Conservation (phyloP, 2,113 vertebrate genomes). For the Sturnus vulgaris region DNA sequence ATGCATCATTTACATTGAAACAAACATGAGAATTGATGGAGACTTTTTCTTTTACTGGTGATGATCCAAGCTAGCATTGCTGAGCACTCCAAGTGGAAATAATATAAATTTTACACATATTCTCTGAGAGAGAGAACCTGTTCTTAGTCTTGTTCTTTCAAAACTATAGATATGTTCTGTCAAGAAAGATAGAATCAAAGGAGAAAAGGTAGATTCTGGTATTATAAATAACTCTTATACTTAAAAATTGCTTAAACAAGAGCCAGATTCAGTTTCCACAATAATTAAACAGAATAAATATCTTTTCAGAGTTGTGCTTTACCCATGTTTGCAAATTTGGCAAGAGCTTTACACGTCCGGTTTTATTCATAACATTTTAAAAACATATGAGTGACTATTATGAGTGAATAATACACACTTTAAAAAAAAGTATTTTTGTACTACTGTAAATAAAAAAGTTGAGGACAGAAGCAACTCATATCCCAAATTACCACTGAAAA, state of each 20-base stretch:
- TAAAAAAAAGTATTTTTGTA: background rate
- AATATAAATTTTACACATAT: background rate
- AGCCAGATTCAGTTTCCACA: background rate
- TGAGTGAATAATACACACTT: background rate
- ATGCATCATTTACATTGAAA: rapidly evolving
- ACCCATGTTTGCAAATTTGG: background rate
- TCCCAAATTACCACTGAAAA: background rate
- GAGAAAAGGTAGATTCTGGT: background rate
- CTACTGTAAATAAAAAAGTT: background rate
- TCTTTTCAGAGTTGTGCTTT: background rate
- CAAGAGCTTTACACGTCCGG: background rate
- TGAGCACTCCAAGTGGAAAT: background rate
- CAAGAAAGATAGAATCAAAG: background rate
- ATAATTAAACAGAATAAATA: background rate
- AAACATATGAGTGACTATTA: background rate
- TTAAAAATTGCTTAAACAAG: background rate
- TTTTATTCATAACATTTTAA: background rate
- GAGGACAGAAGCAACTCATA: background rate
- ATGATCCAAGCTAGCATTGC: rapidly evolving
- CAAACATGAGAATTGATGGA: background rate
- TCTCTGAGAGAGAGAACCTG: background rate
- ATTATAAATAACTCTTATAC: background rate
- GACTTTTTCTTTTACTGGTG: background rate
- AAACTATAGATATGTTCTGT: background rate
- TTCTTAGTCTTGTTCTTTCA: background rate